Percentiles rank a stretch among this genome's conserved stretches.
Conservation (phyloP, 1,140 invertebrate species). For the Lethocerus indicus region DNA sequence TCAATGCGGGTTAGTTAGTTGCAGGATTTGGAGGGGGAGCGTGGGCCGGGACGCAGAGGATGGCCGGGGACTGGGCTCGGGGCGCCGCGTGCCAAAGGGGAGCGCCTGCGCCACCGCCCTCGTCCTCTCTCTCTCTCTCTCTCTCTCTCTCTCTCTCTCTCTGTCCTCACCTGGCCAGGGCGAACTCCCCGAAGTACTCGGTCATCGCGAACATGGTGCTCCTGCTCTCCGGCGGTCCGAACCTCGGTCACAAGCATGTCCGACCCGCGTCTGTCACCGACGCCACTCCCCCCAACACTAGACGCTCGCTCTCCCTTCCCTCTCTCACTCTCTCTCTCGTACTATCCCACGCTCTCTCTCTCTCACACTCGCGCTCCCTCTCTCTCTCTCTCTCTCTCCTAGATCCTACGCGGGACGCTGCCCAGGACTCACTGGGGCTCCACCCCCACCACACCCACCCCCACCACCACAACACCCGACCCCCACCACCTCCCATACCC, state of each 20-base stretch:
- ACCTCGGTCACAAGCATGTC: conserved; percentile 4
- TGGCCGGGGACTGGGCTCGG: no score
- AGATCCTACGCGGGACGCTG: not conserved
- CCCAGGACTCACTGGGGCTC: not conserved
- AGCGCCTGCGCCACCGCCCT: no score
- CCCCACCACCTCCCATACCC: not conserved
- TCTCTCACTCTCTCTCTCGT: not conserved
- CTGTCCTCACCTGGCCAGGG: conserved; percentile 26
- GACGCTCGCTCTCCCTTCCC: conserved; percentile 1
- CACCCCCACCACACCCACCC: conserved; percentile 6
- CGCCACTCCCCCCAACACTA: not conserved
- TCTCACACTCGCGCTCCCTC: not conserved
- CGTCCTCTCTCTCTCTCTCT: no score
- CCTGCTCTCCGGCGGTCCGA: not conserved
- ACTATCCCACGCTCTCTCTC: conserved; percentile 1
- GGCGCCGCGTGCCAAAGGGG: no score
- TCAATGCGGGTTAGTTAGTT: no score
- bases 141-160: no score
- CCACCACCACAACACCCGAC: not conserved
- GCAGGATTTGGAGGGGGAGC: no score
- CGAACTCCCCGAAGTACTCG: conserved; percentile 31
- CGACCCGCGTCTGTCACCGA: not conserved
- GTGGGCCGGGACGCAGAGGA: no score
- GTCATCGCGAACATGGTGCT: conserved; percentile 27
- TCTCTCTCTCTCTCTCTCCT: not conserved